Conservation (phyloP, 30 jellyfish, hydroid and myxozoan species). For the Turritopsis rubra region DNA sequence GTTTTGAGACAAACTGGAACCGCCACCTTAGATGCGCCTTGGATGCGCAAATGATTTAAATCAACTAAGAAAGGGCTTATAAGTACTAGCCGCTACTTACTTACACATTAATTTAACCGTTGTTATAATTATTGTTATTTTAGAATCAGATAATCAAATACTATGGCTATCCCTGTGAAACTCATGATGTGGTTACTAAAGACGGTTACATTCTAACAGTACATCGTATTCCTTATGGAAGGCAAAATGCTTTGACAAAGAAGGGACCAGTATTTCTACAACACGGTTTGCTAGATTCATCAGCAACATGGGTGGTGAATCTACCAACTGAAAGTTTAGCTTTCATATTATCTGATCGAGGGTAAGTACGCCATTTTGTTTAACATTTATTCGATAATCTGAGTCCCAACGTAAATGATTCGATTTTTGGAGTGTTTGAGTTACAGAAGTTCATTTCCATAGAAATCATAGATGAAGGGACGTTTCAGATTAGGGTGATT, state of each 20-base stretch:
- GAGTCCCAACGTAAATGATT: too few relatives aligned
- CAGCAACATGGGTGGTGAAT: slow-evolving; percentile 78
- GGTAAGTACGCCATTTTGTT: slow-evolving; percentile 35
- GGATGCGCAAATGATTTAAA: too few relatives aligned
- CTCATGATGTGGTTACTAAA: slow-evolving; percentile 54
- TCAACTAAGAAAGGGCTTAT: too few relatives aligned
- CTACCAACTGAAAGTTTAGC: slow-evolving; percentile 80
- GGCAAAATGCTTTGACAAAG: not conserved
- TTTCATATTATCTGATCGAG: slow-evolving; percentile 79
- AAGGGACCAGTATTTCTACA: slow-evolving; percentile 74
- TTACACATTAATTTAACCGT: too few relatives aligned
- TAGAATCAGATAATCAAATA: slow-evolving; percentile 57
- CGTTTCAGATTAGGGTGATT: too few relatives aligned
- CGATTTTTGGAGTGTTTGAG: not conserved
- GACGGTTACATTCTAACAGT: slow-evolving; percentile 81
- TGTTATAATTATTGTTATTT: too few relatives aligned
- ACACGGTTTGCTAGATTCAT: slow-evolving; percentile 78
- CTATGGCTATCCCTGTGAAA: slow-evolving; percentile 80
- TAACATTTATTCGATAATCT: too few relatives aligned
- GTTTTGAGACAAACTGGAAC: not conserved
- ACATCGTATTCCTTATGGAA: slow-evolving; percentile 84
- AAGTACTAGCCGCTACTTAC: too few relatives aligned
- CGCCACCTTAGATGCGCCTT: not conserved
- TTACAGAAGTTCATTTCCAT: not conserved
- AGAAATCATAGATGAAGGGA: too few relatives aligned